Evolutionary conservation across 2,888 invertebrate genomes (phyloP).

Genomic region (Stegana nigrithorax): DNA sequence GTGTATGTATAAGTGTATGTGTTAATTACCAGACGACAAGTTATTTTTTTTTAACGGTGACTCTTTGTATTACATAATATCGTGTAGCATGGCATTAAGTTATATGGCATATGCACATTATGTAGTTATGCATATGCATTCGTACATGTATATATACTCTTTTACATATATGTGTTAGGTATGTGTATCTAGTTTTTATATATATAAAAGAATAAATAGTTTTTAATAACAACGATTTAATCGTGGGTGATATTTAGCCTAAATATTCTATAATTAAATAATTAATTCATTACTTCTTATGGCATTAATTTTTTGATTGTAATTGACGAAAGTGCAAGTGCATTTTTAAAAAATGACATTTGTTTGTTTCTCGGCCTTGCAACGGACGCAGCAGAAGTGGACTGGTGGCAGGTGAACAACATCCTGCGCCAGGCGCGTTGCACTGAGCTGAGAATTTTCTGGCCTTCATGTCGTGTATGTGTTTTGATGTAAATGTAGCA

Average conservation of each 20-base stretch:
- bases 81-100: neutral
- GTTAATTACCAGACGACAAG: neutral
- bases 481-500: too few relatives aligned
- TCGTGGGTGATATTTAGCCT: slow-evolving; percentile 69
- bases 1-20: too few relatives aligned
- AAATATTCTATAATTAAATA: slow-evolving; percentile 53
- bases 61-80: neutral
- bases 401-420: too few relatives aligned
- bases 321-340: slow-evolving; percentile 1
- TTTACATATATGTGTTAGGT: slow-evolving; percentile 47
- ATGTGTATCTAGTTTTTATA: slow-evolving; percentile 50
- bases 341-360: slow-evolving; percentile 61
- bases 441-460: too few relatives aligned
- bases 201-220: too few relatives aligned
- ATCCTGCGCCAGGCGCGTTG: too few relatives aligned
- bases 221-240: slow-evolving; percentile 65
- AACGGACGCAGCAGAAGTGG: too few relatives aligned
- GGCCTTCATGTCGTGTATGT: slow-evolving; percentile 5
- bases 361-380: too few relatives aligned
- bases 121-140: slow-evolving; percentile 13
- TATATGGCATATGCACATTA: slow-evolving; percentile 5
- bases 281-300: too few relatives aligned
- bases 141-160: slow-evolving; percentile 22
- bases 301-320: neutral
- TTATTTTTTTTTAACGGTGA: neutral